Percentiles rank a stretch among this genome's conserved stretches.
Conservation (phyloP, 2,797 vertebrate species). For the Acanthurus leucopareius region DNA sequence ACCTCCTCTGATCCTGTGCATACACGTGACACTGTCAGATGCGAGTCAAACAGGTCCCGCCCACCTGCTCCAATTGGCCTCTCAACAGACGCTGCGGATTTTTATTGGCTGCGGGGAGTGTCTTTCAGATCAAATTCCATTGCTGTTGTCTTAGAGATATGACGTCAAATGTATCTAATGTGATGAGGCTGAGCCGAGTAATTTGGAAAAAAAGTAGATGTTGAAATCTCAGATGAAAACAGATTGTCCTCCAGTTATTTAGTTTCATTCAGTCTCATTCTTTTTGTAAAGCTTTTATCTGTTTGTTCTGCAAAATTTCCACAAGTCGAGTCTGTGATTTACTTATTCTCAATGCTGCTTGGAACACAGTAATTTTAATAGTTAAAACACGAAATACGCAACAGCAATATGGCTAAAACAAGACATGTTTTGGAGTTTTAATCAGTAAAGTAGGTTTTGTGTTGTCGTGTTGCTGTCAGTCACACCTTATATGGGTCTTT, state of each 20-base stretch:
- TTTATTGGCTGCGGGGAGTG: conserved; percentile 72
- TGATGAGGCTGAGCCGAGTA: conserved; percentile 51
- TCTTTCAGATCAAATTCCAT: conserved; percentile 72
- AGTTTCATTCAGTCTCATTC: neutral
- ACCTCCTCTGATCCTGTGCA: conserved; percentile 73
- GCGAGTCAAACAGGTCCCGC: conserved; percentile 43
- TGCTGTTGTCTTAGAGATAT: conserved; percentile 79
- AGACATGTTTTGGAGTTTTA: no score
- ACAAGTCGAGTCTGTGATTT: neutral
- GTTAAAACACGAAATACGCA: neutral
- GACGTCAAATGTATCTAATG: conserved; percentile 82
- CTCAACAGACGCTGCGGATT: conserved; percentile 56
- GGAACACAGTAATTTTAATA: neutral
- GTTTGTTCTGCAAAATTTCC: conserved; percentile 5
- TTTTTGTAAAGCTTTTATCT: neutral
- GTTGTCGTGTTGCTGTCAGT: no score
- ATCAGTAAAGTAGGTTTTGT: no score
- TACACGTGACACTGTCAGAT: conserved; percentile 78
- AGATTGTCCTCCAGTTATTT: neutral
- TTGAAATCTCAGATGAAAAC: conserved; percentile 13
- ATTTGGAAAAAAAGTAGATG: conserved; percentile 40
- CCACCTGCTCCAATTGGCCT: conserved; percentile 71
- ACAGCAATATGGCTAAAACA: neutral
- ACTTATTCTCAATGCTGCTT: neutral
- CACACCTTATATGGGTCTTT: no score